Base-by-base conservation (phyloP, 2,113 vertebrate genomes). In the Panthera leo region DNA sequence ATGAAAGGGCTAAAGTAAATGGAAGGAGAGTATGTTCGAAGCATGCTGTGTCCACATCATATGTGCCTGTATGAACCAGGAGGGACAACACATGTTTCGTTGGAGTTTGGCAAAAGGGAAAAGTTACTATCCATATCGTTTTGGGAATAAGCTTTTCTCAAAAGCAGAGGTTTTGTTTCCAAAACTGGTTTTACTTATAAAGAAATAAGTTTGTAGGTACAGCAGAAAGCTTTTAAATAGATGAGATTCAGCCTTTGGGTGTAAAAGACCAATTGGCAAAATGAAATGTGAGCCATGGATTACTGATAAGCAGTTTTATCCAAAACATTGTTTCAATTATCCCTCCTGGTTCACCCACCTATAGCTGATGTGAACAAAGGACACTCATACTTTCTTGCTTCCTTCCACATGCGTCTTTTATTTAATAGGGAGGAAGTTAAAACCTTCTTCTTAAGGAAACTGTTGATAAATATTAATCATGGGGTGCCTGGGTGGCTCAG, bases 171-270 rank as follows among this genome's bases (percentile, higher is more conserved):
- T 67, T 42, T 95, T 65, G 0, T 63, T 78, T 90, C 27, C 53
- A 88, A 70, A 83, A 45, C 31, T 61, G 18, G 14, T 34, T 70
- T 90, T 48, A 71, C 1, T 58, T 82, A 16, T 29, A 42, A 80
- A 83, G 29, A 90, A 61, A 36, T 79, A 95, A 9, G 23, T 34
- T 80, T 86, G 14, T 51, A 82, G 45, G 34, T 19, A 53, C 1
- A 73, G 39, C 12, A 83, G 29, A 93, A 91, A 55, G 45, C 36
- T 97, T 86, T 94, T 45, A 92, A 89, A 78, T 94, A 27, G 67
- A 23, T 85, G 45, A 78, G 65, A 84, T 25, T 51, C 3, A 51
- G 25, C 39, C 58, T 86, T 92, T 70, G 68, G 63, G 45, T 94
- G 61, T 39, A 75, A 95, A 89, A 83, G 67, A 34, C 13, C 63